Conservation (phyloP, 2,888 invertebrate genomes). For the Sepiola atlantica region DNA sequence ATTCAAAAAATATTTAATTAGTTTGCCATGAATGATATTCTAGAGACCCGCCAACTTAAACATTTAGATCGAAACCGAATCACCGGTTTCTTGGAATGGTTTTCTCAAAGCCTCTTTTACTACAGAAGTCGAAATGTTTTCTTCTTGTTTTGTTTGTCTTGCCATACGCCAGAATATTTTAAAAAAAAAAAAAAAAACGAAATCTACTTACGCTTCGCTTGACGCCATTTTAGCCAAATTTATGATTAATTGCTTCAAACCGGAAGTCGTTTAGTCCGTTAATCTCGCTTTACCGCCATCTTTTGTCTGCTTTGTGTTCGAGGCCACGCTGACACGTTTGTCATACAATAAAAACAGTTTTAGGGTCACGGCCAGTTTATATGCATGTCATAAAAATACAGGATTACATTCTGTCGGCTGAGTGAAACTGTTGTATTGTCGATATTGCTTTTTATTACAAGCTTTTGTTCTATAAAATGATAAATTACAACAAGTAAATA, state of each 20-base stretch:
- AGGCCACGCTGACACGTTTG: not conserved
- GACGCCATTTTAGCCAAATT: not conserved
- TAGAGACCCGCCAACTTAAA: not conserved
- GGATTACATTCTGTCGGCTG: not conserved
- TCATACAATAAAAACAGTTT: not conserved
- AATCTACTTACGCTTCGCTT: not conserved
- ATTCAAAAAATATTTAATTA: conserved; percentile 3
- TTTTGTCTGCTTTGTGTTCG: not conserved
- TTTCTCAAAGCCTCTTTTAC: not conserved
- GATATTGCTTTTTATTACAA: not conserved
- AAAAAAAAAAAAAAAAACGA: not conserved
- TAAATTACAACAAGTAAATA: too few species aligned
- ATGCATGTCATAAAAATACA: not conserved
- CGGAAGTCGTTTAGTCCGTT: not conserved
- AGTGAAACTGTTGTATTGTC: not conserved
- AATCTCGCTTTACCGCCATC: not conserved
- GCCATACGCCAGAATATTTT: conserved; percentile 15
- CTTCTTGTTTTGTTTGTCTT: not conserved
- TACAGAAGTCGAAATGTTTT: not conserved
- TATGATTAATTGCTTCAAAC: conserved; percentile 20
- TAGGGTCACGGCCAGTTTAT: not conserved
- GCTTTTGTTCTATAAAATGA: not conserved
- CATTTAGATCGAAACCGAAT: not conserved
- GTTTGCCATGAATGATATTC: not conserved
- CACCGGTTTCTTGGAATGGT: conserved; percentile 18